phyloP scores from a whole-genome alignment of 2,113 vertebrate genomes.

The Petaurus breviceps region DNA sequence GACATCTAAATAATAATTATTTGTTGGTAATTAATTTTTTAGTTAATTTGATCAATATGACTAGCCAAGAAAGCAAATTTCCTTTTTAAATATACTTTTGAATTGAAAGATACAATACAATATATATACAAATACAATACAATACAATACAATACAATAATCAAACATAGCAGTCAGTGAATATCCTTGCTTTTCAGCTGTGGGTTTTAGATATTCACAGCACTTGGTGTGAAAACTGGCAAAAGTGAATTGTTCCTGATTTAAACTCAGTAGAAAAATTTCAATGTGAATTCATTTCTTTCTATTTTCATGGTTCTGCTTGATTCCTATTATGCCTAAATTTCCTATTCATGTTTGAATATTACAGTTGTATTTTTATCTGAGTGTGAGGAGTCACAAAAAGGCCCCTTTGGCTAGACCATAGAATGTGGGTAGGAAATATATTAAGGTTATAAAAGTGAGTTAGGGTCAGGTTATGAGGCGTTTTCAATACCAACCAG shows the following conservation, averaged over 20 bases:
- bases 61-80: background rate
- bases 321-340: too few relatives aligned
- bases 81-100: background rate
- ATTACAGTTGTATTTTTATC: background rate
- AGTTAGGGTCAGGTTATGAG: background rate
- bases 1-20: too few relatives aligned
- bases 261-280: too few relatives aligned
- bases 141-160: background rate
- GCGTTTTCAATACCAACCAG: background rate
- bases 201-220: too few relatives aligned
- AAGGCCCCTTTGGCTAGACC: background rate
- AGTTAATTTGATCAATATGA: background rate
- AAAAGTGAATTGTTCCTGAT: too few relatives aligned
- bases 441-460: background rate
- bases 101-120: background rate
- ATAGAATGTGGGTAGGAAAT: background rate
- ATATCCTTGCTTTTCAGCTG: background rate
- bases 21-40: background rate
- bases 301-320: too few relatives aligned
- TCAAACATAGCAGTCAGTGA: background rate
- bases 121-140: too few relatives aligned
- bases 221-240: too few relatives aligned
- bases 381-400: background rate
- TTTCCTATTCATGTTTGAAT: background rate
- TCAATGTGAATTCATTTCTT: too few relatives aligned